A percentile compares a stretch with the other conserved stretches of the same genome.
Evolutionary conservation across 2,888 invertebrate species (phyloP).

Genomic region (Zaprionus bogoriensis): DNA sequence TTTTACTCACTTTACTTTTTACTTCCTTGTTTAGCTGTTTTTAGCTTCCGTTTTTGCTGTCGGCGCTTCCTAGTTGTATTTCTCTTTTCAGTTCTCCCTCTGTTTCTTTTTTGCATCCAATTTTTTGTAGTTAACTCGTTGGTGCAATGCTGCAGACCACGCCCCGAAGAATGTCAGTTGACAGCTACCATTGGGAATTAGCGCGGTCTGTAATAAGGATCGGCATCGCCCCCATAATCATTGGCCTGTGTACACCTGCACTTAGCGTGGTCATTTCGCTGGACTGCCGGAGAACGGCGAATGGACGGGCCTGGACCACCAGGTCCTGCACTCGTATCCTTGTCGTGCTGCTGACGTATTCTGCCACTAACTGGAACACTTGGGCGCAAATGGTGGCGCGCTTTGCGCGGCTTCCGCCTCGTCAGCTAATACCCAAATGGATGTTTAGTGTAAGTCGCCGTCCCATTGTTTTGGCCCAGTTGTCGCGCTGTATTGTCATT

Average conservation of each 20-base stretch:
- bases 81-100: conserved; percentile 13
- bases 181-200: conserved; percentile 76
- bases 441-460: conserved; percentile 75
- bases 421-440: conserved; percentile 76
- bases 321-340: not conserved
- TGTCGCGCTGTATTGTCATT: conserved; percentile 37
- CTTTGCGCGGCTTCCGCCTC: conserved; percentile 71
- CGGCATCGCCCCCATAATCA: conserved; percentile 71
- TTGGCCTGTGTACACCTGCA: conserved; percentile 79
- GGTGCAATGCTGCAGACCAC: conserved; percentile 7
- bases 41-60: conserved; percentile 58
- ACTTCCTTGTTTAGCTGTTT: conserved; percentile 69
- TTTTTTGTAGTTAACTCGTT: conserved; percentile 44
- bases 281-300: conserved; percentile 1
- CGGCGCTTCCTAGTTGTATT: conserved; percentile 35
- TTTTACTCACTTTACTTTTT: conserved; percentile 48
- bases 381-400: conserved; percentile 74
- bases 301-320: conserved; percentile 5
- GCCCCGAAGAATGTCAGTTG: conserved; percentile 50
- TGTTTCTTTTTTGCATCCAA: conserved; percentile 35
- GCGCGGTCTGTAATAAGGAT: conserved; percentile 78
- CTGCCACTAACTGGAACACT: conserved; percentile 41
- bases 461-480: conserved; percentile 26
- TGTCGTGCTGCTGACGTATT: conserved; percentile 31
- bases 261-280: conserved; percentile 79